These are phyloP conservation scores for Ashinkailepas kermadecensis DNA, from an alignment of 2,888 invertebrate species.

Conservation along the genomic window DNA sequence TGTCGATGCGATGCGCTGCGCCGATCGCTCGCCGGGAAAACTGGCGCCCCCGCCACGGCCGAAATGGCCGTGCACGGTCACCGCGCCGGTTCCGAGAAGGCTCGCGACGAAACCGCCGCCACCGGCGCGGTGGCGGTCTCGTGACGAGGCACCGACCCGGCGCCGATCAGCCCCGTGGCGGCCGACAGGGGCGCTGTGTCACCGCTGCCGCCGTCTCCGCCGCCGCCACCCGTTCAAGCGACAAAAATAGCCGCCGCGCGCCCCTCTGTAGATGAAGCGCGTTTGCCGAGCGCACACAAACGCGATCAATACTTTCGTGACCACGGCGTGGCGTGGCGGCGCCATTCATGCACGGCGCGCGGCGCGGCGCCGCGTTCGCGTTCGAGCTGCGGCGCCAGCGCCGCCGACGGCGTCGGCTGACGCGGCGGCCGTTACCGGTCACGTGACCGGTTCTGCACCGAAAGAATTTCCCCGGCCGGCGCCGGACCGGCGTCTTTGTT, in stretches of 20 bases:
- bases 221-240: not conserved
- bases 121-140: too few relatives aligned
- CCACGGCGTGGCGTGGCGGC: too few relatives aligned
- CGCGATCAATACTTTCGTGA: not conserved
- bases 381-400: not conserved
- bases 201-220: too few relatives aligned
- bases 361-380: not conserved
- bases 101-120: too few relatives aligned
- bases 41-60: too few relatives aligned
- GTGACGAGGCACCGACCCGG: too few relatives aligned
- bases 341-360: not conserved
- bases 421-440: not conserved
- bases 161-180: too few relatives aligned
- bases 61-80: too few relatives aligned
- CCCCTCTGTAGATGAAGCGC: not conserved
- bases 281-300: not conserved
- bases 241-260: not conserved
- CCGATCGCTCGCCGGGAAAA: too few relatives aligned
- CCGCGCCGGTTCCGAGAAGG: too few relatives aligned
- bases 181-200: too few relatives aligned
- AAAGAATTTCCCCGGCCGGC: slow-evolving; percentile 18
- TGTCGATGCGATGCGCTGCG: too few relatives aligned
- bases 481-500: not conserved
- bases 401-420: not conserved
- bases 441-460: slow-evolving; percentile 20